These are phyloP conservation scores for Phenganax stokvisi DNA, from an alignment of 92 coral and sea anemone genomes.

Conservation along the genomic window DNA sequence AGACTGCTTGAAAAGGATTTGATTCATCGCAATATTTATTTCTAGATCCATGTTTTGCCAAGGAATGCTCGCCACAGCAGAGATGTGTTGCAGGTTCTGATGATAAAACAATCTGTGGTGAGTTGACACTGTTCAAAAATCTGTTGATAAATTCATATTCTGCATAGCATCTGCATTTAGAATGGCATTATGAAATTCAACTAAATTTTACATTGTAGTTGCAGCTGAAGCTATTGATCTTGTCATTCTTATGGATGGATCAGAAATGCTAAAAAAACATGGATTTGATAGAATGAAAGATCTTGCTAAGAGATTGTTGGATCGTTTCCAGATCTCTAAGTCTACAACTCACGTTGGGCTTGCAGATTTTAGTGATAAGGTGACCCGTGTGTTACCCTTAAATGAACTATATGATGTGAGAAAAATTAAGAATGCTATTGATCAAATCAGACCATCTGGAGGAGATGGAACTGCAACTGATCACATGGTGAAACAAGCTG, in stretches of 20 bases:
- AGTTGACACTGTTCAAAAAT: background rate
- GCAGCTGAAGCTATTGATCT: constrained; percentile 34
- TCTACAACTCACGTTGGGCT: constrained; percentile 34
- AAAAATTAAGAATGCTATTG: constrained; percentile 22
- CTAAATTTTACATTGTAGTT: constrained; percentile 2
- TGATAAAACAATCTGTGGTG: constrained; percentile 24
- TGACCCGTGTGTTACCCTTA: constrained; percentile 11
- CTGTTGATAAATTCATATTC: background rate
- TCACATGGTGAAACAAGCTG: constrained; percentile 58
- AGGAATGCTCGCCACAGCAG: constrained; percentile 14
- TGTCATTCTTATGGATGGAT: constrained; percentile 30
- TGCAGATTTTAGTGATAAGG: constrained; percentile 27
- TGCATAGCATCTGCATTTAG: background rate
- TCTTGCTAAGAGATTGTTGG: constrained; percentile 22
- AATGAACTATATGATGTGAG: constrained; percentile 11
- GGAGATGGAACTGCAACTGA: constrained; percentile 50
- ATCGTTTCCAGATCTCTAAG: constrained; percentile 24
- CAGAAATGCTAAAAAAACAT: constrained; percentile 24
- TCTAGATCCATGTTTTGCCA: constrained; percentile 37
- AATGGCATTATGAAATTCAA: too few relatives aligned
- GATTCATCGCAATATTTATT: background rate
- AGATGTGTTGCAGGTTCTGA: constrained; percentile 2
- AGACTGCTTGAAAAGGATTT: too few relatives aligned
- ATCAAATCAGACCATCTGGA: constrained; percentile 14
- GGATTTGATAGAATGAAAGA: constrained; percentile 30